A percentile compares a stretch with the other conserved stretches of the same genome.
Conservation (phyloP, 2,113 vertebrate genomes). For the Xyliphius kryptos region DNA sequence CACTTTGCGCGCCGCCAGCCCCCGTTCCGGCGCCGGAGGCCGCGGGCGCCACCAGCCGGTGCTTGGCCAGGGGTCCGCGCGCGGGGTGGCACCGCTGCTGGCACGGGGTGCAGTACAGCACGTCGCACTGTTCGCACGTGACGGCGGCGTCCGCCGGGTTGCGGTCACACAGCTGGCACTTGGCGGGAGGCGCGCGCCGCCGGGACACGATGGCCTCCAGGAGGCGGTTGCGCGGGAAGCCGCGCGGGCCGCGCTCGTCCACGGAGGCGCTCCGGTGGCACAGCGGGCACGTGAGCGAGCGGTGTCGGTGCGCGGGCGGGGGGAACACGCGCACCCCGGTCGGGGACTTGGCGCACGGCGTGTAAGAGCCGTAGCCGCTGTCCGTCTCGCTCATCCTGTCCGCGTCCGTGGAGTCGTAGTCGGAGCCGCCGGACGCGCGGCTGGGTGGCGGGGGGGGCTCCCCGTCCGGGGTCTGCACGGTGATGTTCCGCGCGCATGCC, state of each 20-base stretch:
- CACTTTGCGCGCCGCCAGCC: slow-evolving; percentile 38
- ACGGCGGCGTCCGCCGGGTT: slow-evolving; percentile 70
- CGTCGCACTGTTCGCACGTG: slow-evolving; percentile 86
- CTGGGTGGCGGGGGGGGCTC: slow-evolving; percentile 73
- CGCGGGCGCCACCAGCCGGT: slow-evolving; percentile 76
- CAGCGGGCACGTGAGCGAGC: slow-evolving; percentile 89
- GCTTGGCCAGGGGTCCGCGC: slow-evolving; percentile 88
- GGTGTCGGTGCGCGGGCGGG: slow-evolving; percentile 59
- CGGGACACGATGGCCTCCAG: slow-evolving; percentile 85
- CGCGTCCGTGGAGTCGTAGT: slow-evolving; percentile 73
- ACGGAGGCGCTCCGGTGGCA: slow-evolving; percentile 92
- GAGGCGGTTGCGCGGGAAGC: slow-evolving; percentile 88
- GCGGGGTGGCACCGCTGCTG: slow-evolving; percentile 91
- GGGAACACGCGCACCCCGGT: slow-evolving; percentile 89
- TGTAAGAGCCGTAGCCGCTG: slow-evolving; percentile 95
- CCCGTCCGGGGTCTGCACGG: slow-evolving; percentile 85
- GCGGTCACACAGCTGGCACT: slow-evolving; percentile 72
- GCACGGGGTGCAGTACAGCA: slow-evolving; percentile 84
- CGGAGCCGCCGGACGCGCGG: slow-evolving; percentile 68
- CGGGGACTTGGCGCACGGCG: slow-evolving; percentile 87
- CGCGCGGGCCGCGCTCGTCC: slow-evolving; percentile 86
- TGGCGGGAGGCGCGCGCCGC: slow-evolving; percentile 65
- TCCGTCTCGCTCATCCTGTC: slow-evolving; percentile 97
- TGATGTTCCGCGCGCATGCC: slow-evolving; percentile 89
- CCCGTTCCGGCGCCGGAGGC: slow-evolving; percentile 56